Conservation (phyloP, 2,888 invertebrate genomes). For the Orchestes rusci region DNA sequence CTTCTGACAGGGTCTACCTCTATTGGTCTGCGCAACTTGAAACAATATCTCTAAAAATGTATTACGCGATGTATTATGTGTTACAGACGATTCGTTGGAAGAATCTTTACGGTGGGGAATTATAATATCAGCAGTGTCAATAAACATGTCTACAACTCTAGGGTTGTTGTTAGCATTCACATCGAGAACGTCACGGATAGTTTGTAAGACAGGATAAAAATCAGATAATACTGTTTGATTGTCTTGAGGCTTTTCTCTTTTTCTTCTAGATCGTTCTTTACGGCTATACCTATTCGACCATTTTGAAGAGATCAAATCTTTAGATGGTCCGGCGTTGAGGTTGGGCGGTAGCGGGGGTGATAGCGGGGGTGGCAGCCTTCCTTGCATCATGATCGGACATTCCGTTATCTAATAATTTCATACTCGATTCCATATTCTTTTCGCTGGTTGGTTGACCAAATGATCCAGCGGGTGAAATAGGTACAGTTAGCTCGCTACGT, state of each 20-base stretch:
- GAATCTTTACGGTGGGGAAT: too few relatives aligned
- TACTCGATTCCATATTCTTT: background rate
- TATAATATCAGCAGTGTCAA: too few relatives aligned
- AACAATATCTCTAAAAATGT: too few relatives aligned
- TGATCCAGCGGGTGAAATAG: background rate
- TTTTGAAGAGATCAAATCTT: slow-evolving; percentile 9
- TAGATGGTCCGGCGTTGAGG: too few relatives aligned
- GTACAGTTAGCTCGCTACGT: background rate
- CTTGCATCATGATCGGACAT: slow-evolving; percentile 1
- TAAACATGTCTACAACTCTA: too few relatives aligned
- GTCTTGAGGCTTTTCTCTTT: slow-evolving; percentile 6
- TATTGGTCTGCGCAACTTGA: too few relatives aligned
- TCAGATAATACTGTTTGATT: slow-evolving; percentile 10
- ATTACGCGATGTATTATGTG: too few relatives aligned
- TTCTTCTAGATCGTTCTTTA: slow-evolving; percentile 6
- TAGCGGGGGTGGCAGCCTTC: background rate
- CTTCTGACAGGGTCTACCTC: too few relatives aligned
- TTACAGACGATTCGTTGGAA: too few relatives aligned
- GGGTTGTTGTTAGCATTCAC: too few relatives aligned
- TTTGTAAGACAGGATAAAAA: slow-evolving; percentile 8
- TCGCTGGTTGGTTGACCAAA: background rate
- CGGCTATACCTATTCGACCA: slow-evolving; percentile 7
- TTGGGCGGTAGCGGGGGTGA: too few relatives aligned
- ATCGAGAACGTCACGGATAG: too few relatives aligned
- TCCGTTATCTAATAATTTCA: slow-evolving; percentile 1